A percentile compares a stretch with the other conserved stretches of the same genome.
Conservation (phyloP, 2,113 vertebrate species). For the Cairina moschata region DNA sequence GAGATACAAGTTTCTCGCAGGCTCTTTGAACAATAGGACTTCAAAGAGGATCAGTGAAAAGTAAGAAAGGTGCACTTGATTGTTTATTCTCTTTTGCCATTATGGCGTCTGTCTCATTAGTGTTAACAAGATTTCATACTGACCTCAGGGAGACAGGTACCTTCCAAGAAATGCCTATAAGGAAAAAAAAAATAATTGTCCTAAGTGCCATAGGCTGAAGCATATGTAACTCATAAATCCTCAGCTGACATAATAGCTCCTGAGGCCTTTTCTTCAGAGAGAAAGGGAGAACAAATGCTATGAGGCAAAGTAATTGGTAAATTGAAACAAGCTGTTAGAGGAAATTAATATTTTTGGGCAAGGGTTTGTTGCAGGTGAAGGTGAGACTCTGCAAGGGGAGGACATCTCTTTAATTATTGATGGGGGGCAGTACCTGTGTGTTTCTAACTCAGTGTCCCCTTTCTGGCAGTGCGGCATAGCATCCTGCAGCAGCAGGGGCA, state of each 20-base stretch:
- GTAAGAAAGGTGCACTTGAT: neutral
- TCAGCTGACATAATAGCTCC: neutral
- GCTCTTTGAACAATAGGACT: conserved; percentile 29
- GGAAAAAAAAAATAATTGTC: neutral
- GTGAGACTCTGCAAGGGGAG: neutral
- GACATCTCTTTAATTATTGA: neutral
- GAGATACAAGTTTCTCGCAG: conserved; percentile 11
- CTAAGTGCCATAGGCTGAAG: neutral
- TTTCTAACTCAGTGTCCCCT: neutral
- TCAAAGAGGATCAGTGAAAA: conserved; percentile 16
- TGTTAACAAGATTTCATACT: neutral
- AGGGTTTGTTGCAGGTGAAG: neutral
- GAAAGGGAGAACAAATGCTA: neutral
- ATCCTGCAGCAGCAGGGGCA: no score
- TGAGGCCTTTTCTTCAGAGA: neutral
- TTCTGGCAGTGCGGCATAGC: rapidly evolving
- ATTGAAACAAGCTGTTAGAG: neutral
- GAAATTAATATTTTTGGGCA: neutral
- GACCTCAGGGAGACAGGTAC: neutral
- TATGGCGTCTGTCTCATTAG: neutral
- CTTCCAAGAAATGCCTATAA: neutral
- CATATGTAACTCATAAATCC: neutral
- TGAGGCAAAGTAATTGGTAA: neutral
- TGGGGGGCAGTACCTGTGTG: neutral
- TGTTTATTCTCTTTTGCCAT: neutral